Evolutionary conservation across 2,888 invertebrate species (phyloP).

Genomic region (Pandemis corylana): DNA sequence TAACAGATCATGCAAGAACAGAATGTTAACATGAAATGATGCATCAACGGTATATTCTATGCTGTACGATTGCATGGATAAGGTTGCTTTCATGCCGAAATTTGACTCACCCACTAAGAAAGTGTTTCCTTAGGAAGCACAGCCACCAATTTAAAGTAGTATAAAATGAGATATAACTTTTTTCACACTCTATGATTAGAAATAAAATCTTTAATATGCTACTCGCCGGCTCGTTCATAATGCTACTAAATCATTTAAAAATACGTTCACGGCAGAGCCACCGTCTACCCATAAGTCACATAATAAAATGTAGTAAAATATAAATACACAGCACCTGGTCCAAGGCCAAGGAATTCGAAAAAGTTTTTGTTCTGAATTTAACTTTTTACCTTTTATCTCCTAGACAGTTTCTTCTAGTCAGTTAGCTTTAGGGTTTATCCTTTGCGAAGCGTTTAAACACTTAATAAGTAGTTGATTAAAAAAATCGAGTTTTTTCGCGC

Average conservation of each 20-base stretch:
- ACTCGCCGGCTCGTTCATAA: conserved; percentile 27
- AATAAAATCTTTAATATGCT: conserved; percentile 33
- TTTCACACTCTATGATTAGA: conserved; percentile 26
- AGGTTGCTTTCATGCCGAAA: too few species aligned
- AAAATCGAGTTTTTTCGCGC: too few species aligned
- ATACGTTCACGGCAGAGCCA: conserved; percentile 38
- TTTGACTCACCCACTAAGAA: too few species aligned
- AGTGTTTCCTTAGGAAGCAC: conserved; percentile 1
- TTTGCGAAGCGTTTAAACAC: too few species aligned
- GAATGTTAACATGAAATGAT: conserved; percentile 16
- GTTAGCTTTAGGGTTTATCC: too few species aligned
- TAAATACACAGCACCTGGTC: conserved; percentile 38
- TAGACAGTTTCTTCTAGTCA: background rate
- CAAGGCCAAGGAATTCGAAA: conserved; percentile 40
- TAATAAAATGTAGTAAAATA: conserved; percentile 41
- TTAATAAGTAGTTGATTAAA: too few species aligned
- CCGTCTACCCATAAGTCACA: conserved; percentile 38
- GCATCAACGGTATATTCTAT: conserved; percentile 5
- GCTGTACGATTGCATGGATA: too few species aligned
- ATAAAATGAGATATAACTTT: conserved; percentile 17
- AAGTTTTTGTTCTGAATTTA: conserved; percentile 16
- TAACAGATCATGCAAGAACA: conserved; percentile 7
- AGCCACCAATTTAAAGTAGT: background rate
- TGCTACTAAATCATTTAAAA: conserved; percentile 41
- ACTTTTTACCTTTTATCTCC: conserved; percentile 10